Conservation (phyloP, 2,797 vertebrate genomes). For the Notamacropus eugenii region DNA sequence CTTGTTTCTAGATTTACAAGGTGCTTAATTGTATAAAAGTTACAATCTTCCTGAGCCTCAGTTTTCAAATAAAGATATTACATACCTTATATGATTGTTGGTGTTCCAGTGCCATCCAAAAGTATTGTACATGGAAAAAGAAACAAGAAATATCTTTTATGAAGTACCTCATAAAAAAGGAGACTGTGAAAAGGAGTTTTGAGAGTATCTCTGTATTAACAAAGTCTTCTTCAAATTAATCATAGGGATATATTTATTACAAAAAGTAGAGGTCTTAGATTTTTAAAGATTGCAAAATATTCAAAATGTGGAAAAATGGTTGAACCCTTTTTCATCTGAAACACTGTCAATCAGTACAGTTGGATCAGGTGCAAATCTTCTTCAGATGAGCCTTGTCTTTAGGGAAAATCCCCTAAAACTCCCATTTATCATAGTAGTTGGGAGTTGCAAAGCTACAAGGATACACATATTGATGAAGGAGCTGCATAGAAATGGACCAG, state of each 20-base stretch:
- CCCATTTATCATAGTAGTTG: neutral
- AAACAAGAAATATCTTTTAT: neutral
- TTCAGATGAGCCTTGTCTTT: neutral
- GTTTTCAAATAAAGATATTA: neutral
- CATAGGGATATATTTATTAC: conserved; percentile 29
- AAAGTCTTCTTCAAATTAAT: conserved; percentile 27
- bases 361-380: neutral
- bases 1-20: neutral
- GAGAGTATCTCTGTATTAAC: neutral
- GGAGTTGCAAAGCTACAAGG: neutral
- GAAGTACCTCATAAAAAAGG: neutral
- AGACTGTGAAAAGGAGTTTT: neutral
- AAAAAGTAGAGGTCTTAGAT: conserved; percentile 46
- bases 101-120: conserved; percentile 26
- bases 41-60: neutral
- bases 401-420: neutral
- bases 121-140: neutral
- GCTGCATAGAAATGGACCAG: neutral
- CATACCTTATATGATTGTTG: neutral
- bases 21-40: neutral
- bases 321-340: neutral
- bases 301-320: neutral
- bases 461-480: neutral
- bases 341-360: neutral
- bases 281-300: conserved; percentile 22